Conservation (phyloP, 2,888 invertebrate genomes). For the Folsomia manolachei region DNA sequence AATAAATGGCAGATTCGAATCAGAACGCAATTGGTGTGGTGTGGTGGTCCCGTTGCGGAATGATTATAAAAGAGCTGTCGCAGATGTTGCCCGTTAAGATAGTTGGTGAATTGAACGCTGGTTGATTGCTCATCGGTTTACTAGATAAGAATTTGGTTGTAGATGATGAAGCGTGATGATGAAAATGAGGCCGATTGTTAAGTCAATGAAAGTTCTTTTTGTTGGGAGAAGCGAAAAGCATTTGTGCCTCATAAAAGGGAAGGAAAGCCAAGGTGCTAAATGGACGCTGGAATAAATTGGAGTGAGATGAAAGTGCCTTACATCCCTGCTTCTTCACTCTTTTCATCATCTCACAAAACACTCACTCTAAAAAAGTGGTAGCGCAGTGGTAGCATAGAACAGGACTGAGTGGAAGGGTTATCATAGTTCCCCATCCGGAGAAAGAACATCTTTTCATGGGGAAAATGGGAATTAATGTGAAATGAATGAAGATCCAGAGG, state of each 20-base stretch:
- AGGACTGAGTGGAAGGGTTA: not conserved
- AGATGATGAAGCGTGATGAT: not conserved
- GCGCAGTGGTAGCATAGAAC: no score
- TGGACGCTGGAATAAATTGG: conserved; percentile 17
- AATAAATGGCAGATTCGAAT: not conserved
- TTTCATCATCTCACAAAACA: no score
- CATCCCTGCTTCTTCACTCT: no score
- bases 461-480: conserved; percentile 30
- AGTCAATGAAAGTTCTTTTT: conserved; percentile 20
- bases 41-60: no score
- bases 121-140: no score
- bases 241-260: conserved; percentile 18
- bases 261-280: conserved; percentile 18
- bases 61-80: not conserved
- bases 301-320: not conserved
- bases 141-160: not conserved
- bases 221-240: conserved; percentile 18
- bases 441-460: not conserved
- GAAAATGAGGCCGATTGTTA: conserved; percentile 16
- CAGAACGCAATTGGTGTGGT: no score
- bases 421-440: not conserved
- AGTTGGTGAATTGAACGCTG: no score
- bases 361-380: not conserved
- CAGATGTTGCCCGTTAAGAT: conserved; percentile 12
- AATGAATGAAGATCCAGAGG: conserved; percentile 30